Evolutionary conservation across 2,113 vertebrate genomes (phyloP).

Genomic region (Notiomystis cincta): DNA sequence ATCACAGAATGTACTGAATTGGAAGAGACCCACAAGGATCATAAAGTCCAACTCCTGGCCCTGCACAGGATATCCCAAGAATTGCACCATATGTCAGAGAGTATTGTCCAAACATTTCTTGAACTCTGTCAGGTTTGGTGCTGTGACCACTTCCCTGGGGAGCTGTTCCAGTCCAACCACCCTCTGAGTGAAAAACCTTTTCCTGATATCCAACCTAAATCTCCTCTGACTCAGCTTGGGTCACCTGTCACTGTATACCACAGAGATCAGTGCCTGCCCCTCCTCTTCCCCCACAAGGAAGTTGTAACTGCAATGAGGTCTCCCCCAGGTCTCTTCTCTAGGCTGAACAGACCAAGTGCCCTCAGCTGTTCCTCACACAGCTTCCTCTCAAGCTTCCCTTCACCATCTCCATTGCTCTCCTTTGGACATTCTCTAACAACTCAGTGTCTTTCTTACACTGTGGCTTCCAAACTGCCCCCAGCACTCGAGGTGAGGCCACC

Average conservation of each 20-base stretch:
- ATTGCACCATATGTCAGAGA: neutral
- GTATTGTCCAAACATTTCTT: neutral
- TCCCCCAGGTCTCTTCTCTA: neutral
- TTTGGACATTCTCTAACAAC: neutral
- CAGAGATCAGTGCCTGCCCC: neutral
- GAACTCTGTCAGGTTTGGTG: neutral
- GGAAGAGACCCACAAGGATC: neutral
- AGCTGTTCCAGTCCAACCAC: neutral
- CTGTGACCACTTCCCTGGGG: fast-evolving
- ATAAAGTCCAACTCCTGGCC: neutral
- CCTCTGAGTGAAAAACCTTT: neutral
- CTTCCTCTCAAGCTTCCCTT: neutral
- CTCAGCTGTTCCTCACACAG: neutral
- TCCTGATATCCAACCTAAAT: neutral
- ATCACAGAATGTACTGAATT: neutral
- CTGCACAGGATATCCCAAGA: neutral
- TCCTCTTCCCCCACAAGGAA: neutral
- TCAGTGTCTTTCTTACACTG: neutral
- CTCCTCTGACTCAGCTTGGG: neutral
- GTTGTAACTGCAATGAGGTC: neutral
- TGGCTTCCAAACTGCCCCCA: fast-evolving
- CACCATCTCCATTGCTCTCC: neutral
- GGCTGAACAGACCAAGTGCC: neutral
- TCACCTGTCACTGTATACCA: neutral
- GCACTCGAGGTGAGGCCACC: fast-evolving